These are phyloP conservation scores for Oceanodroma tethys DNA, from an alignment of 2,113 vertebrate genomes.

Conservation along the genomic window DNA sequence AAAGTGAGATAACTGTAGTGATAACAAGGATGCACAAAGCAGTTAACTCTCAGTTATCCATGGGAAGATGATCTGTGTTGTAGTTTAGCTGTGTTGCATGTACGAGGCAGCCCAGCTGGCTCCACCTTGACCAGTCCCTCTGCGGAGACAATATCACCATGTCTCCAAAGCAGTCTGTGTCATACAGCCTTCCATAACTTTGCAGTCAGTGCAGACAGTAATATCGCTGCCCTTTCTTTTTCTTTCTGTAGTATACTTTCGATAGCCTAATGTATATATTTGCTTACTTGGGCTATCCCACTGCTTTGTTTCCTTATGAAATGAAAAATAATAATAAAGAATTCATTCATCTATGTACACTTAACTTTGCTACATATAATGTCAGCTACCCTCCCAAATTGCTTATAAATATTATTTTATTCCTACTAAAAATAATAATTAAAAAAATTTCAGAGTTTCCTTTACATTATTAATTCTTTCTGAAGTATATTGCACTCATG, in stretches of 20 bases:
- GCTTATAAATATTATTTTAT: not conserved
- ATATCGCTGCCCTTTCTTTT: not conserved
- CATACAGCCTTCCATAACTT: not conserved
- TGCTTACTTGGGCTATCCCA: not conserved
- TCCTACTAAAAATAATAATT: not conserved
- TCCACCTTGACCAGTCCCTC: not conserved
- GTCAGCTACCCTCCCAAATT: not conserved
- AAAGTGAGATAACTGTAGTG: not conserved
- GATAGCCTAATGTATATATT: not conserved
- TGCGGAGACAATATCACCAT: not conserved
- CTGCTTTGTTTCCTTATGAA: not conserved
- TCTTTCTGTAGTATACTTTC: not conserved
- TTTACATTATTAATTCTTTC: not conserved
- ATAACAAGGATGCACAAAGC: not conserved
- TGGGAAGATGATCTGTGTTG: not conserved
- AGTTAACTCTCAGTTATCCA: not conserved
- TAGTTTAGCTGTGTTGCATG: not conserved
- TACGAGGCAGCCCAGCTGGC: not conserved
- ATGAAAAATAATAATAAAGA: not conserved
- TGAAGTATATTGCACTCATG: not conserved
- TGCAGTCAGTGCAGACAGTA: not conserved
- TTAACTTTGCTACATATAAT: not conserved
- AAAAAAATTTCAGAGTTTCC: not conserved
- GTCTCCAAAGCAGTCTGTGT: not conserved
- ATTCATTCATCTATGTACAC: not conserved